phyloP scores from a whole-genome alignment of 2,888 invertebrate genomes.

The Yponomeuta cagnagella region DNA sequence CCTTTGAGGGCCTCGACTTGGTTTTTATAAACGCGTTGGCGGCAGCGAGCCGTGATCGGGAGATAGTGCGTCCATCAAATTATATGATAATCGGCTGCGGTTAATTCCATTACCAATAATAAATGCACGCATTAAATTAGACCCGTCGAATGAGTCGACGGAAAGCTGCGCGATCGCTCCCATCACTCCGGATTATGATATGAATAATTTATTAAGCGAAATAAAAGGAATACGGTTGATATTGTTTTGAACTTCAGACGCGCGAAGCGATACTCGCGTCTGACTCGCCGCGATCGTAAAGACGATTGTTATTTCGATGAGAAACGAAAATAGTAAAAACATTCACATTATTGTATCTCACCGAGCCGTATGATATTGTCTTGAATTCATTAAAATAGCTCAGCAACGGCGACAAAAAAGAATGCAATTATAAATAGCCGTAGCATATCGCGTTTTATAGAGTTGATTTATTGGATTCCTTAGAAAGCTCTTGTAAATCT shows the following conservation, averaged over 20 bases:
- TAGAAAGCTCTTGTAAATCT: slow-evolving; percentile 13
- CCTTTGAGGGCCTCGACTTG: slow-evolving; percentile 49
- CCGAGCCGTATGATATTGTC: no score
- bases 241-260: slow-evolving; percentile 66
- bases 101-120: slow-evolving; percentile 76
- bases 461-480: slow-evolving; percentile 8
- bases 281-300: slow-evolving; percentile 39
- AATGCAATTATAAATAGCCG: neutral
- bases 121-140: slow-evolving; percentile 75
- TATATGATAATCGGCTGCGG: slow-evolving; percentile 73
- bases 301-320: slow-evolving; percentile 41
- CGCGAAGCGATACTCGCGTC: slow-evolving; percentile 53
- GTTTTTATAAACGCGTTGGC: slow-evolving; percentile 58
- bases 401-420: neutral
- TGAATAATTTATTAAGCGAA: slow-evolving; percentile 72
- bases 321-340: slow-evolving; percentile 20
- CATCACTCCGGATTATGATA: slow-evolving; percentile 71
- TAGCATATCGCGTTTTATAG: neutral
- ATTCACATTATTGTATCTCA: neutral
- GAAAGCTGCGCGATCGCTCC: slow-evolving; percentile 58
- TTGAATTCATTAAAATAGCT: no score
- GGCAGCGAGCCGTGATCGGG: slow-evolving; percentile 56
- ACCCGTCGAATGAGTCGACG: slow-evolving; percentile 71
- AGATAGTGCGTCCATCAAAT: slow-evolving; percentile 74
- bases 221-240: slow-evolving; percentile 49